Conservation (phyloP, 2,113 vertebrate species). For the Megalops atlanticus region DNA sequence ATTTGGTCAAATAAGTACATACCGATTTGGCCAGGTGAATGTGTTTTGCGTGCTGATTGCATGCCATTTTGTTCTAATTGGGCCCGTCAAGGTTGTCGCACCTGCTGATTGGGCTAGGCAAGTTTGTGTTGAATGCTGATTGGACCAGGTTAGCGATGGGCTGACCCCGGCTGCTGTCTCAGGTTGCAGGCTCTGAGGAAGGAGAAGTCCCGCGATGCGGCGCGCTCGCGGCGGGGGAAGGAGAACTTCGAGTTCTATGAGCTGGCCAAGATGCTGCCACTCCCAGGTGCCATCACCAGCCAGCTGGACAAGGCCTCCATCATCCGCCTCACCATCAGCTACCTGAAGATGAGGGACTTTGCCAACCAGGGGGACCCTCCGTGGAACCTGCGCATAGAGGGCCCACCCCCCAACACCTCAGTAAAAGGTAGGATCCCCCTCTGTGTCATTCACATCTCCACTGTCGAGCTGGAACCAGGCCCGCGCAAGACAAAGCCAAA, state of each 20-base stretch:
- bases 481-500: background rate
- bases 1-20: background rate
- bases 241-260: slow-evolving; percentile 99
- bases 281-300: slow-evolving; percentile 97
- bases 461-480: background rate
- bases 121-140: background rate
- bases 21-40: background rate
- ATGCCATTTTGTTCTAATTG: too few species aligned
- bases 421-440: slow-evolving; percentile 86
- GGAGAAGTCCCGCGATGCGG: slow-evolving; percentile 96
- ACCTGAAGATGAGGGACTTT: slow-evolving; percentile 99
- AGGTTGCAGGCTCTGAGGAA: slow-evolving; percentile 99
- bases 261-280: slow-evolving; percentile 95
- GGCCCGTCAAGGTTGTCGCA: too few species aligned
- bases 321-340: slow-evolving; percentile 98
- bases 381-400: slow-evolving; percentile 95
- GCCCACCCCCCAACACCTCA: slow-evolving; percentile 97
- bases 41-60: too few species aligned
- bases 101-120: too few species aligned
- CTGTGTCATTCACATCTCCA: background rate
- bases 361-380: slow-evolving; percentile 97
- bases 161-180: slow-evolving; percentile 47
- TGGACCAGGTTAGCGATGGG: background rate
- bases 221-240: slow-evolving; percentile 93
- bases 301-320: slow-evolving; percentile 99